Evolutionary conservation across 1,140 invertebrate species (phyloP), one percentile per base, ranked within the genome.

Genomic region (Drosophila funebris): DNA sequence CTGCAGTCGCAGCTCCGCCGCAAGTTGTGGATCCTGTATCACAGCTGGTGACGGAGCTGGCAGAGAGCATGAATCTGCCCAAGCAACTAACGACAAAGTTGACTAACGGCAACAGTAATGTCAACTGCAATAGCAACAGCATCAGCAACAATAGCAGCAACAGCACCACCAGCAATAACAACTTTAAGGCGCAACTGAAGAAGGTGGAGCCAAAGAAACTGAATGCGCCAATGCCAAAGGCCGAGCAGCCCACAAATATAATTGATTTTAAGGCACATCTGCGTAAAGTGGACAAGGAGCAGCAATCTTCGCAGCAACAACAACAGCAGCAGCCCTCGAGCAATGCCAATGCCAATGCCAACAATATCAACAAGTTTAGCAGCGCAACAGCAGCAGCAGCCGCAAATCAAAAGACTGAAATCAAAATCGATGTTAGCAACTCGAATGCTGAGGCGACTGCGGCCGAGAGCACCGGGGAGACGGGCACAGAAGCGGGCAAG

Each of bases 181-280:
- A 92, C 39, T 94, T 94, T 62, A 95, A 94, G 90, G 92, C 93
- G 8, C 94, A 95, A 74, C 78, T 96, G 9, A 96, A 96, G 76
- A 95, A 94, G 77, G 94, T 95, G 8, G 95, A 95, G 27, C 93
- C 93, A 0, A 93, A 93, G 73, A 93, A 94, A 71, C 92, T 93
- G 63, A 85, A 78, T 43, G 75, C 73, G 61, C 71, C 92, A 0
- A 91, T 92, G 16, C 94, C 94, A 74, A 93, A 94, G 24, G 92
- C 93, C 1, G 93, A 92, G 63, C 92, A 93, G 44, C 43, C 73
- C 9, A 80, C 92, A 3, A 93, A 94, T 37, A 96, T 96, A 66
- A 96, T 96, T 29, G 96, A 97, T 91, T 96, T 97, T 67, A 97
- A 97, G 87, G 96, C 96, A 0, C 94, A 96, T 66, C 91, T 97